Base-by-base conservation (phyloP, 2,888 invertebrate genomes). In the Cryptophagus acutangulus region DNA sequence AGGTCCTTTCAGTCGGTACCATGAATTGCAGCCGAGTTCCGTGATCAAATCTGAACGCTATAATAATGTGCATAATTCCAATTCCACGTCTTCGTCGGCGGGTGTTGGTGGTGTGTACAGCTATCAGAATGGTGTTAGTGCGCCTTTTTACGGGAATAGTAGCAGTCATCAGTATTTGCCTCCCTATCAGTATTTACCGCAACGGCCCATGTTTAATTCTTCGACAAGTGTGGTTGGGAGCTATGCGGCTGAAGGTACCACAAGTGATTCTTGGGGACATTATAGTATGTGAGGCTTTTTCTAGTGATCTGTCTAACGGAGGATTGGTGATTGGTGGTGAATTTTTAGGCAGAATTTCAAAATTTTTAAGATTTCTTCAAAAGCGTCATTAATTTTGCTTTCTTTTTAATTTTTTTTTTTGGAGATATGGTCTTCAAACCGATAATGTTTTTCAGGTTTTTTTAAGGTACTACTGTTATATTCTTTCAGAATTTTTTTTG, bases 181-280 rank as follows among this genome's bases (percentile, higher is more conserved):
- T 2, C 62, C 67, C 12, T 69, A 69, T 51, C 68, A 69, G 57
- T 69, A 69, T 61, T 58, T 69, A 45, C 64, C 65, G 5, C 67
- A 68, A 45, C 57, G 66, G 40, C 45, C 62, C 2, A 55, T 65
- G 33, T 67, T 65, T 40, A 51, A 58, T n/a, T 59, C 59, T 33
- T 44, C 56, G 30, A 34, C 60, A 10, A 13, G 48, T 5, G n/a
- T n/a, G n/a, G 42, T 60, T 12, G 54, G 52, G 5, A 56, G 54
- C 39, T 64, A 61, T 41, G 39, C 55, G 13, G 53, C 60, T 9
- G 66, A 66, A 31, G 55, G 55, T 29, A n/a, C n/a, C n/a, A 52
- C 48, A 40, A 45, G 55, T 15, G 67, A 67, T 14, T 40, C 61
- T 6, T 67, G 67, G 67, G 57, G 58, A 25, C 59, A 58, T 42